These are phyloP conservation scores for Tragelaphus oryx DNA, from an alignment of 2,797 vertebrate species.

Conservation along the genomic window DNA sequence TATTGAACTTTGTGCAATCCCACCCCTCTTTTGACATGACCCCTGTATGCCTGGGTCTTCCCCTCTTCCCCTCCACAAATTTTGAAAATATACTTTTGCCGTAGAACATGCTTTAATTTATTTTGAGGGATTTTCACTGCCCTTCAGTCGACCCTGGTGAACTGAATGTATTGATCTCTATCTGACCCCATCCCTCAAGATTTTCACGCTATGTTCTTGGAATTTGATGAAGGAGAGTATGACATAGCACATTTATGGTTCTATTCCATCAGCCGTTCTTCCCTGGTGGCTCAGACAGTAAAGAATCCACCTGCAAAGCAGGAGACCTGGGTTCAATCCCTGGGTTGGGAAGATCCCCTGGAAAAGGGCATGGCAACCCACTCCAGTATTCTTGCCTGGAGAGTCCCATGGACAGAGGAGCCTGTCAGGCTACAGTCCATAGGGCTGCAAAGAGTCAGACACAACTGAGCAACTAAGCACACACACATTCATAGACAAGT, in stretches of 20 bases:
- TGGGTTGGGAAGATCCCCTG: neutral
- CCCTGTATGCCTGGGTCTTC: neutral
- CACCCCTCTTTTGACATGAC: neutral
- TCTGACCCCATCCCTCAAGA: neutral
- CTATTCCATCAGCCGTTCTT: neutral
- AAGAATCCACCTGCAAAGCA: neutral
- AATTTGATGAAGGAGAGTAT: neutral
- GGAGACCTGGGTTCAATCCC: neutral
- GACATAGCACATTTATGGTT: neutral
- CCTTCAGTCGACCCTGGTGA: neutral
- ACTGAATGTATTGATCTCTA: slow-evolving; percentile 28
- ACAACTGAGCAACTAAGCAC: neutral
- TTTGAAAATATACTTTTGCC: neutral
- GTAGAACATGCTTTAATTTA: slow-evolving; percentile 11
- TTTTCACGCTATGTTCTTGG: neutral
- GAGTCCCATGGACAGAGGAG: neutral
- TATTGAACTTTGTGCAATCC: neutral
- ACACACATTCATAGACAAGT: neutral
- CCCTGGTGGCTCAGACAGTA: neutral
- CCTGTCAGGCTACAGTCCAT: neutral
- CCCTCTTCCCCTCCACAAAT: neutral
- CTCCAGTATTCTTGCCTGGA: neutral
- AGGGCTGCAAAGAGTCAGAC: neutral
- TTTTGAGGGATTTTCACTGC: neutral
- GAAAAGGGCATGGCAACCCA: neutral